Evolutionary conservation across 2,113 vertebrate species (phyloP), one percentile per base, ranked within the genome.

Genomic region (Butorides virescens): DNA sequence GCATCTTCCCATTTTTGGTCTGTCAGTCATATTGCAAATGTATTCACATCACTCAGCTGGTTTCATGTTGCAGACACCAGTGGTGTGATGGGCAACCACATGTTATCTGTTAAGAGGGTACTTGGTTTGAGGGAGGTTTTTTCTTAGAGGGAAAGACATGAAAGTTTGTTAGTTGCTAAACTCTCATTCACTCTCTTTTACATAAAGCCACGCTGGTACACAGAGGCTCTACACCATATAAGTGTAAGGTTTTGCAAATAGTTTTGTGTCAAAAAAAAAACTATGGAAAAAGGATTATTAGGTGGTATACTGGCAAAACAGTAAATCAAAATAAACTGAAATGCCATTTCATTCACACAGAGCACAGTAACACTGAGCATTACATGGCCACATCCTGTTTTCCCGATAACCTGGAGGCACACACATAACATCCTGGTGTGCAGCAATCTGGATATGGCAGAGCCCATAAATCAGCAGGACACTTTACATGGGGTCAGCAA

Each of bases 381-480:
- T 78, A 58, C 13, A 1, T 1, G 44, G 68, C 44, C 53, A 55
- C 56, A 71, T 81, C 66, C 61, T 25, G 71, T 62, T 91, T 50
- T 82, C 62, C 79, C 0, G 0, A 68, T 30, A 66, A 59, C 14
- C 76, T 73, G 6, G 1, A 78, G 86, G 76, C 65, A 16, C 25
- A 55, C 46, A n/a, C 29, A 22, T 27, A 75, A 59, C 30, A 47
- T 49, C 22, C 88, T 80, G 34, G 25, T 0, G 3, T 21, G 42
- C 44, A 71, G 74, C 66, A 82, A 44, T 26, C 53, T 79, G 81
- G 37, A 13, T 17, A 17, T 5, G 32, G 90, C 59, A 96, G 56
- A 93, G 55, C 65, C 70, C 73, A 75, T 49, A 62, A 79, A 93
- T 59, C 75, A 91, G 78, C 47, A 77, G 72, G 65, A 95, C 68